Evolutionary conservation across 2,888 invertebrate genomes (phyloP).

Genomic region (Cheilosia grossa): DNA sequence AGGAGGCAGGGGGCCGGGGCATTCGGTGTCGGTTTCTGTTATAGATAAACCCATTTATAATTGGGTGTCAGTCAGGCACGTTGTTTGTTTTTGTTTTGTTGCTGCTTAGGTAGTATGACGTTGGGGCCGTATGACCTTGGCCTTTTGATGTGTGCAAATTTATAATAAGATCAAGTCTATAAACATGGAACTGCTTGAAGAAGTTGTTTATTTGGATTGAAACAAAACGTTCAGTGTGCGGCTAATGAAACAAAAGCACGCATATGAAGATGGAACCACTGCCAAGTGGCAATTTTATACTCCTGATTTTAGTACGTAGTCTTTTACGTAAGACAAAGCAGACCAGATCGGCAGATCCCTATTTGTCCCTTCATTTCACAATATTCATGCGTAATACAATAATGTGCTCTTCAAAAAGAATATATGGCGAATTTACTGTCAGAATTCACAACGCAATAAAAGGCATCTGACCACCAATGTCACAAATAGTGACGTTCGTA

Average conservation of each 20-base stretch:
- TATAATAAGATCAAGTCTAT: not conserved
- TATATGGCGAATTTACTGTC: too few relatives aligned
- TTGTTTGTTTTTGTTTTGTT: slow-evolving; percentile 28
- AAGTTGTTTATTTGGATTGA: not conserved
- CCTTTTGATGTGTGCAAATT: slow-evolving; percentile 30
- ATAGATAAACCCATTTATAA: slow-evolving; percentile 40
- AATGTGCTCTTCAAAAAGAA: too few relatives aligned
- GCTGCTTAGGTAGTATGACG: slow-evolving; percentile 14
- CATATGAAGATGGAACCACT: too few relatives aligned
- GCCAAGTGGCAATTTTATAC: too few relatives aligned
- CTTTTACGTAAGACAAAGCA: too few relatives aligned
- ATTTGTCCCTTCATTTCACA: too few relatives aligned
- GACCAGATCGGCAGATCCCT: too few relatives aligned
- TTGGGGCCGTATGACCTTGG: slow-evolving; percentile 49
- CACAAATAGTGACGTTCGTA: too few relatives aligned
- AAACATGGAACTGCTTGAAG: not conserved
- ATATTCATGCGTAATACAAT: too few relatives aligned
- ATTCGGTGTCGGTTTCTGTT: not conserved
- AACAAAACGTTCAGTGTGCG: not conserved
- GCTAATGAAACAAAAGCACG: not conserved
- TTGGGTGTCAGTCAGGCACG: slow-evolving; percentile 60
- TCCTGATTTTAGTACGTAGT: too few relatives aligned
- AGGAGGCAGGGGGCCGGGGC: not conserved
- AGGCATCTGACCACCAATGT: too few relatives aligned
- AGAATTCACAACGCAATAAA: too few relatives aligned